A percentile compares a stretch with the other conserved stretches of the same genome.
Evolutionary conservation across 1,140 invertebrate species (phyloP).

Genomic region (Drosophila parvula): DNA sequence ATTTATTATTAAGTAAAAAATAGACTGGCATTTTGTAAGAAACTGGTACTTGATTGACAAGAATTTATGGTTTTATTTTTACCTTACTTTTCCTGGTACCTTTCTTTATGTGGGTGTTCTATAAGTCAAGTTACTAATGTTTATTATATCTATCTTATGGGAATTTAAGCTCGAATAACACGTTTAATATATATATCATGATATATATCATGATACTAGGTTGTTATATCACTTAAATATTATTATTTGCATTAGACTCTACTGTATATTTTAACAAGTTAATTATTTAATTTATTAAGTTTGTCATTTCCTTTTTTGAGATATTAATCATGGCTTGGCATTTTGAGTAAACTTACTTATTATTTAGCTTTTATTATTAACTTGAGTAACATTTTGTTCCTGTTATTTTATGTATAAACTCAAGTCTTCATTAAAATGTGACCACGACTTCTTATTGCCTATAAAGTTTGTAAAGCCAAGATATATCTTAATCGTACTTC

Average conservation of each 20-base stretch:
- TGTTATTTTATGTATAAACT: not conserved
- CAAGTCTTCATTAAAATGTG: too few species aligned
- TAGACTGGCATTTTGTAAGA: not conserved
- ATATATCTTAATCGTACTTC: not conserved
- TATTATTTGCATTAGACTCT: too few species aligned
- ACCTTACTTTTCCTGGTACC: not conserved
- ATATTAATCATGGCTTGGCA: not conserved
- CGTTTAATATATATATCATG: not conserved
- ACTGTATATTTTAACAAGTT: not conserved
- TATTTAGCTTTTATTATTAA: too few species aligned
- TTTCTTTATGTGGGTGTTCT: not conserved
- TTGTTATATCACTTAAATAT: not conserved
- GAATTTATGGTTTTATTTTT: not conserved
- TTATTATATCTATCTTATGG: too few species aligned
- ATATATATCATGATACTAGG: not conserved
- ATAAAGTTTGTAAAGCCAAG: not conserved
- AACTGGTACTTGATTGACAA: constrained; percentile 5
- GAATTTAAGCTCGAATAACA: not conserved
- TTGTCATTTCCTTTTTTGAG: not conserved
- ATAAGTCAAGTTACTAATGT: not conserved
- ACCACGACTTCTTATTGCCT: not conserved
- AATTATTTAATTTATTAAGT: not conserved
- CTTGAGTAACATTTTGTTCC: not conserved
- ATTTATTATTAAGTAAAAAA: not conserved
- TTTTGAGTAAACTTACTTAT: not conserved